Percentiles rank a stretch among this genome's conserved stretches.
phyloP scores from a whole-genome alignment of 2,888 invertebrate genomes.

The Scaptomyza parva region DNA sequence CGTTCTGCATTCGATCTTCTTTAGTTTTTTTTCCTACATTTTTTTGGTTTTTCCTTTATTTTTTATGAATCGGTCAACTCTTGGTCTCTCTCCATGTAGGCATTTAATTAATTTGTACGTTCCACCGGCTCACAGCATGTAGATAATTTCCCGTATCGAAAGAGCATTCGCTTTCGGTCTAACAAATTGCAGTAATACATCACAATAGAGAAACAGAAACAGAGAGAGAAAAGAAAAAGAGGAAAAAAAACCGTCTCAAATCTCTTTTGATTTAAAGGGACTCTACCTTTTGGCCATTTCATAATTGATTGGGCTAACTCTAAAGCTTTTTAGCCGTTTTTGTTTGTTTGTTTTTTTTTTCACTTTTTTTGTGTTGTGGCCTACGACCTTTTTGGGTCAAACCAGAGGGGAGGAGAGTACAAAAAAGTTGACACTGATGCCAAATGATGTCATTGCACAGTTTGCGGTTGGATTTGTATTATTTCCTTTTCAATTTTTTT shows the following conservation, averaged over 20 bases:
- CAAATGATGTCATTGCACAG: conserved; percentile 75
- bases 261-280: conserved; percentile 30
- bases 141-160: conserved; percentile 76
- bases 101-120: conserved; percentile 77
- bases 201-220: conserved; percentile 61
- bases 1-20: conserved; percentile 63
- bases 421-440: conserved; percentile 74
- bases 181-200: conserved; percentile 75
- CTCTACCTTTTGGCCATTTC: conserved; percentile 65
- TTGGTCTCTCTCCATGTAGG: conserved; percentile 47
- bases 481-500: conserved; percentile 33
- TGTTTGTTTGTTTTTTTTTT: conserved; percentile 43
- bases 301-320: conserved; percentile 68
- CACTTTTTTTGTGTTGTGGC: too few species aligned
- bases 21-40: too few species aligned
- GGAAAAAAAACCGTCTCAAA: conserved; percentile 7
- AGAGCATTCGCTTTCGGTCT: conserved; percentile 54
- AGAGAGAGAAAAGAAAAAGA: background rate
- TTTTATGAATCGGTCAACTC: conserved; percentile 20
- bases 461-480: conserved; percentile 55
- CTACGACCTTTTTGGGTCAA: conserved; percentile 55
- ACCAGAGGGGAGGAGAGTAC: background rate
- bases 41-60: conserved; percentile 19
- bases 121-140: conserved; percentile 69
- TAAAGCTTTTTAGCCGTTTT: conserved; percentile 52